Base-by-base conservation (phyloP, 2,797 vertebrate species). In the Syngnathus rostellatus region DNA sequence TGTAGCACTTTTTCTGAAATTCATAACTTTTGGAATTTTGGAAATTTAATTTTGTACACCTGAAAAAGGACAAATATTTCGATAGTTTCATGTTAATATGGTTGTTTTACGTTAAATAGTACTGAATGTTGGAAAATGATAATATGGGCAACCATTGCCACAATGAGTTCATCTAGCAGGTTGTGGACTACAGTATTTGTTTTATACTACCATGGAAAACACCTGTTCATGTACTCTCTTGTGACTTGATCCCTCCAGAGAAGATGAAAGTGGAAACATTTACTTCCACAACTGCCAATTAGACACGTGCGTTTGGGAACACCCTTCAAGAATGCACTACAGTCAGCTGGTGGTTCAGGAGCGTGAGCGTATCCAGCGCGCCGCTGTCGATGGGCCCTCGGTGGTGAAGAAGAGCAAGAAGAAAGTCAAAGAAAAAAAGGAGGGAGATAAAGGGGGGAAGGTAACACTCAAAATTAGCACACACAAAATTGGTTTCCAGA, bases 261-360 rank as follows among this genome's bases (percentile, higher is more conserved):
- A 95, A 77, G 90, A 96, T 1, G 86, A 91, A 58, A 92, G 89
- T 0, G 94, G 94, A 0, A 92, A 97, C 0, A 88, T 97, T 66
- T 98, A 97, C 77, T 99, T 95, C 72, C 98, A 98, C 83, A 99
- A 99, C 90, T 98, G 98, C 64, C 83, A 92, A 23, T 87, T 90
- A 0, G 94, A 95, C 3, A 88, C 90, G 77, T 97, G 95, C 70
- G 92, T 65, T 0, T 98, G 95, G 95, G 92, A 96, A 53, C 95
- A 98, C 65, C 97, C 97, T 0, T 94, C 93, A 0, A 95, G 98
- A 0, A 92, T 93, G 39, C 86, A 90, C 69, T 98, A 97, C 80
- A 90, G 90, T 40, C 74, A 80, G 54, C 81, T 95, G 12, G 97
- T 97, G 69, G 17, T 69, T 40, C 85, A 89, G 78, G 95, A 98